phyloP scores from a whole-genome alignment of 2,888 invertebrate species.

The Cheilosia soror region DNA sequence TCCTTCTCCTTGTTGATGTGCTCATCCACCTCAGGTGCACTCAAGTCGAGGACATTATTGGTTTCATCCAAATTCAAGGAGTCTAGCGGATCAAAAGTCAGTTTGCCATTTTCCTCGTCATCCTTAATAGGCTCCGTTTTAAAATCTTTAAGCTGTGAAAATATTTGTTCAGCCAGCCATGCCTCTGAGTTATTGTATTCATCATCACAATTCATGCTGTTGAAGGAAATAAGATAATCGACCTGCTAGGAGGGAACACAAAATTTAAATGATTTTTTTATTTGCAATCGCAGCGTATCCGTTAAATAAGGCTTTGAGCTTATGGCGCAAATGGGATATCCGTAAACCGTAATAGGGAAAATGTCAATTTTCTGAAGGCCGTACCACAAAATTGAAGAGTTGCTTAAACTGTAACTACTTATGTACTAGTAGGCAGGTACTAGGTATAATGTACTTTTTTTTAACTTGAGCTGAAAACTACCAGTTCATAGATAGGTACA shows the following conservation, averaged over 20 bases:
- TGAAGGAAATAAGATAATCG: neutral
- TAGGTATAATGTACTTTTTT: too few relatives aligned
- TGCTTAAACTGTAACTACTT: too few relatives aligned
- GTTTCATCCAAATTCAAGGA: neutral
- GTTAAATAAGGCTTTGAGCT: neutral
- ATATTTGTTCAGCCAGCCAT: conserved; percentile 78
- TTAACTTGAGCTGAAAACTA: too few relatives aligned
- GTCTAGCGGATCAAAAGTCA: neutral
- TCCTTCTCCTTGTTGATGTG: neutral
- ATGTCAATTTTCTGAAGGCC: too few relatives aligned
- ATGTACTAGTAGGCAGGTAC: too few relatives aligned
- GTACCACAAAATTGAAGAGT: too few relatives aligned
- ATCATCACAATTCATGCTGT: conserved; percentile 77
- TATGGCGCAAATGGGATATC: neutral
- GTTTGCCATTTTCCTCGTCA: neutral
- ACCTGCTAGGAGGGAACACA: conserved; percentile 12
- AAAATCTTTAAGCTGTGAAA: conserved; percentile 78
- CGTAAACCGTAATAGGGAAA: too few relatives aligned
- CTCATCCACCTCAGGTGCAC: neutral
- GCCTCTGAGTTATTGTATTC: conserved; percentile 77
- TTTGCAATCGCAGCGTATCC: neutral
- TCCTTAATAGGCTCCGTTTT: conserved; percentile 70
- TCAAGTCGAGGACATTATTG: conserved; percentile 76
- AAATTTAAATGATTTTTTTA: conserved; percentile 35
- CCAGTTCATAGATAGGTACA: too few relatives aligned